Evolutionary conservation across 2,888 invertebrate genomes (phyloP), one percentile per base, ranked within the genome.

Genomic region (Agrochola lychnidis): DNA sequence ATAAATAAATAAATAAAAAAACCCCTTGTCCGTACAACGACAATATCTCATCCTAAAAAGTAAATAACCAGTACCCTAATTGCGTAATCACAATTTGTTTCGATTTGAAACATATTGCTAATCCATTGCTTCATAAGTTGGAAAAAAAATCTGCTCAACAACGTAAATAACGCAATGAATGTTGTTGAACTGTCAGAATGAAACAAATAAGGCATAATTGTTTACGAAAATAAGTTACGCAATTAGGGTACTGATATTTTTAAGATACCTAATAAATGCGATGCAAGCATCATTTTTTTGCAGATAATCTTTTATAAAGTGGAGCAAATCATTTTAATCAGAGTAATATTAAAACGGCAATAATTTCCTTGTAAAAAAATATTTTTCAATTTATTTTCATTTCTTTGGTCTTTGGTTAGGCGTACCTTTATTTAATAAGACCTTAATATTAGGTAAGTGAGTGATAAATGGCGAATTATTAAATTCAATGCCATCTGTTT

Each of bases 401-500:
- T 64, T 40, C 6, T 61, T 48, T 30, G 0, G 6, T 6, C 25
- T 30, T 51, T 1, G 9, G 36, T 40, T 16, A 56, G 45, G 16
- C 7, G 4, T n/a, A 4, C 36, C 16, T 59, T 59, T 51, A 72
- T 25, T 61, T 9, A 79, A 51, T 51, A 64, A 71, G n/a, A 42
- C n/a, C 79, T n/a, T 40, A 56, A 69, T 51, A 69, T 56, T n/a
- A 66, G 16, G 5, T 56, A 40, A 53, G 30, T 40, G 36, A 64
- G 14, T 78, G 80, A 80, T 64, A 80, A 78, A 78, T 59, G 51
- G 25, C 3, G 19, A 45, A 14, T 73, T 59, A 73, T 59, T 64
- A 45, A 53, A 73, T 64, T 64, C 25, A 25, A 36, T 59, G 73
- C 36, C 78, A 73, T 19, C 80, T 78, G 78, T 64, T 59, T 66